Evolutionary conservation across 2,888 invertebrate species (phyloP), one percentile per base, ranked within the genome.

Genomic region (Melolontha melolontha): DNA sequence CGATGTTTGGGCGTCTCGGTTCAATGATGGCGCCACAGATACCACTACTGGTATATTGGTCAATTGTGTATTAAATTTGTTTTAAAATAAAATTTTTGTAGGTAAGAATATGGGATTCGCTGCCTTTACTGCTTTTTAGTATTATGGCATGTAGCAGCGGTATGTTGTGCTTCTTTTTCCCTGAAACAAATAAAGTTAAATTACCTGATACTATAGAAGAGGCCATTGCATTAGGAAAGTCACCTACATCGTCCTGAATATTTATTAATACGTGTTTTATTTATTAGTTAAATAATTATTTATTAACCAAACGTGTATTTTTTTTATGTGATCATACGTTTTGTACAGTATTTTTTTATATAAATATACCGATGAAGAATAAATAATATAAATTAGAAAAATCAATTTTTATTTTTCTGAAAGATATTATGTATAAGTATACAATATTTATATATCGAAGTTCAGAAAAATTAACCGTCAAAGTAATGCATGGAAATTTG

Each of bases 11-110:
- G 49, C 85, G 91, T 11, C 73, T 91, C 67, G 92, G 92, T 11
- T 89, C 90, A 12, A 87, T 91, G 79, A 80, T 90, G 63, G 91
- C 92, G 29, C 91, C 92, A 41, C 91, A 91, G 81, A 89, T 91
- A 10, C 89, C 89, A 12, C 81, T 91, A 41, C 79, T 91, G 83
- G 89, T 89, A 77, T 76, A 81, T 77, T 52, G n/a, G 27, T 12
- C 12, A 16, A 8, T 6, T 12, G 17, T 14, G 4, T 47, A 7
- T 14, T 47, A 17, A 16, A 14, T 12, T 42, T 17, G 27, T 8
- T 10, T 34, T 59, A 49, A 41, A 41, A 2, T 39, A 14, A 42
- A 22, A 16, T 57, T 69, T 75, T 82, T 81, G 52, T 81, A 87
- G 87, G 83, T 85, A 68, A 82, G 84, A 0, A 81, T 85, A 63